Percentiles rank a stretch among this genome's conserved stretches.
Evolutionary conservation across 2,113 vertebrate species (phyloP).

Genomic region (Laticauda laticaudata): DNA sequence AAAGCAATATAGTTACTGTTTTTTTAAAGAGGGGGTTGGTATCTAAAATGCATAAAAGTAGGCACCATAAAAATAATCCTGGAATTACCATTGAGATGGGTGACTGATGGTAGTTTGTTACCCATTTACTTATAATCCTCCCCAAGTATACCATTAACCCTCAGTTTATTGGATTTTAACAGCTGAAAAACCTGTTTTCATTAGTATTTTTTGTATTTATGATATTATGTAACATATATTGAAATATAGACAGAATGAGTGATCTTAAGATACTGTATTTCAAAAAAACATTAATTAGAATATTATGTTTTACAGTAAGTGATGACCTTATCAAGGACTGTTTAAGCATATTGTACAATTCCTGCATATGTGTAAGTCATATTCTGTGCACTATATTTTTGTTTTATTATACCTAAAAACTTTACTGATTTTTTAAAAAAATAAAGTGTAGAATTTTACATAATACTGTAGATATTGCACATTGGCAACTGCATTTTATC

Average conservation of each 20-base stretch:
- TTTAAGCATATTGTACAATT: conserved; percentile 94
- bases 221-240: not conserved
- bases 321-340: conserved; percentile 95
- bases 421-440: not conserved
- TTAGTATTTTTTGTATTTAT: not conserved
- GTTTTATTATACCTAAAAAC: not conserved
- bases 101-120: not conserved
- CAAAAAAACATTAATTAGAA: not conserved
- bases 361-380: conserved; percentile 92
- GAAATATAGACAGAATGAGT: not conserved
- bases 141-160: not conserved
- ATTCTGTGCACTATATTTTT: not conserved
- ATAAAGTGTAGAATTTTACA: not conserved
- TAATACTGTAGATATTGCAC: not conserved
- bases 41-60: not conserved
- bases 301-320: conserved; percentile 79
- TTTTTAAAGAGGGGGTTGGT: not conserved
- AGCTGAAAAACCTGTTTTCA: not conserved
- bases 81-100: not conserved
- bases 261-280: not conserved
- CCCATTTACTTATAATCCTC: not conserved
- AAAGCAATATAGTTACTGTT: not conserved
- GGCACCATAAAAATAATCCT: not conserved
- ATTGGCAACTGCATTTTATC: not conserved
- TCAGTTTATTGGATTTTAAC: not conserved